Evolutionary conservation across 2,888 invertebrate genomes (phyloP), one percentile per base, ranked within the genome.

Genomic region (Allophyes oxyacanthae): DNA sequence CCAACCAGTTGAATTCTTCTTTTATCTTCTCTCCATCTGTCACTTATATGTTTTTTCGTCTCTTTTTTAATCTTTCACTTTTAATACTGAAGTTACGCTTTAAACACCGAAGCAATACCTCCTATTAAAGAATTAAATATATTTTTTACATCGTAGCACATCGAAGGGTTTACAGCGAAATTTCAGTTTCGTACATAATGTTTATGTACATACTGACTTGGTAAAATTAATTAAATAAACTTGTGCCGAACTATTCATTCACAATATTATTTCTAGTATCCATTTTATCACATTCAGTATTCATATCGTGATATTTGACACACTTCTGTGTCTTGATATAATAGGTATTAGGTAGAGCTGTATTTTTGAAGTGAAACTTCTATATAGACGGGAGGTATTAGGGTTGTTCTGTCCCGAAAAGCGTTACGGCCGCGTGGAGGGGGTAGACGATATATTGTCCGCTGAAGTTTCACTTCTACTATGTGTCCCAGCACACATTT

Each of bases 1-100:
- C 44, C 65, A 53, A 52, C 64, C 52, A 13, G 41, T 34, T 38
- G 7, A 0, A 26, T 14, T 36, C 9, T 41, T 20, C 40, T 37
- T 64, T 45, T 42, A 6, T 51, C 9, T 56, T 38, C 30, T 37
- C 41, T 34, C 44, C 43, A 55, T 52, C 28, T 11, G 32, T 45
- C 36, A 49, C 30, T 14, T 38, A 45, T 53, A 37, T 38, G 15
- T 69, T 70, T 13, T 37, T 57, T 64, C 36, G 7, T 30, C 28
- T 49, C 34, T 45, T 52, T 40, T 56, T 37, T 37, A 41, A 30
- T 56, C 30, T 38, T 42, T 64, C 44, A 49, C 41, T 32, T 37
- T 41, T 30, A 11, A 33, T 20, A 33, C 41, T 52, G 52, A 36
- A 42, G 26, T 46, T 52, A n/a, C 34, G 34, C 33, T 64, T 44